Evolutionary conservation across 2,888 invertebrate species (phyloP).

Genomic region (Andrena bucephala): DNA sequence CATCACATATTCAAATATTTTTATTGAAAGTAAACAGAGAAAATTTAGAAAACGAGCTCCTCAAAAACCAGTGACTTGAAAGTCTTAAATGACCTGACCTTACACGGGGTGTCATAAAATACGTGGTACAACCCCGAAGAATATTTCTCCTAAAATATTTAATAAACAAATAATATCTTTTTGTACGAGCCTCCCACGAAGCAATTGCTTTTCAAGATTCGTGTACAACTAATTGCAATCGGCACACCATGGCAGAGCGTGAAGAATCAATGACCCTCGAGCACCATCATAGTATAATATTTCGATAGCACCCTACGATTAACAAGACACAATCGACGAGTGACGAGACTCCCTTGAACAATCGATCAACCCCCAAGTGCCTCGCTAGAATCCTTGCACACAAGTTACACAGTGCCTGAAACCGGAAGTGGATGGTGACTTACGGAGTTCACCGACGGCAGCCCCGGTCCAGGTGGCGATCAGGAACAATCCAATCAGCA

Average conservation of each 20-base stretch:
- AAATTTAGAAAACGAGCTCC: too few relatives aligned
- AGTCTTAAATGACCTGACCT: too few relatives aligned
- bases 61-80: too few relatives aligned
- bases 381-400: neutral
- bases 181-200: too few relatives aligned
- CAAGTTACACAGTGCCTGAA: neutral
- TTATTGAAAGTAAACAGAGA: too few relatives aligned
- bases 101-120: too few relatives aligned
- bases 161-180: too few relatives aligned
- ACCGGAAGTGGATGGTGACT: slow-evolving; percentile 58
- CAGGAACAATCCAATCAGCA: slow-evolving; percentile 63
- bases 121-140: too few relatives aligned
- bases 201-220: too few relatives aligned
- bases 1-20: too few relatives aligned
- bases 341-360: neutral
- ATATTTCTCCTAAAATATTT: too few relatives aligned
- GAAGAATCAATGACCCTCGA: neutral
- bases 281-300: neutral
- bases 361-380: neutral
- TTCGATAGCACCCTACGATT: neutral
- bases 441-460: slow-evolving; percentile 71
- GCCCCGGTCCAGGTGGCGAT: slow-evolving; percentile 54
- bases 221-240: neutral
- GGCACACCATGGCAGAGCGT: neutral
- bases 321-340: neutral